Percentiles rank a stretch among this genome's conserved stretches.
Conservation (phyloP, 2,113 vertebrate genomes). For the Okapia johnstoni region DNA sequence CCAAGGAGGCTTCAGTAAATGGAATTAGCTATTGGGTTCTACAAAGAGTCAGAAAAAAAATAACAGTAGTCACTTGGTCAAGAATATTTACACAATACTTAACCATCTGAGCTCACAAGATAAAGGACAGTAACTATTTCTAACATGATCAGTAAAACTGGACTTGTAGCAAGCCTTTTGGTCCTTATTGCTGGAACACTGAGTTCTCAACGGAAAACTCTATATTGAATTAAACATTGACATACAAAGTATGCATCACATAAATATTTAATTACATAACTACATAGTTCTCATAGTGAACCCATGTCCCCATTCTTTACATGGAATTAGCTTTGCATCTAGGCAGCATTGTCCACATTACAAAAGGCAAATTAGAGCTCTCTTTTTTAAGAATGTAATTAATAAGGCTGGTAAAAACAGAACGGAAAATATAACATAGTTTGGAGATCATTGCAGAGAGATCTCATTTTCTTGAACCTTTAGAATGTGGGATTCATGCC, state of each 20-base stretch:
- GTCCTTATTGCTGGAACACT: neutral
- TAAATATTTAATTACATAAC: neutral
- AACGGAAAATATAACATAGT: neutral
- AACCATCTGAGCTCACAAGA: neutral
- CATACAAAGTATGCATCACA: neutral
- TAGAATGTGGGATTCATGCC: neutral
- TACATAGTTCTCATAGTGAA: neutral
- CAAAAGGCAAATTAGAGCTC: neutral
- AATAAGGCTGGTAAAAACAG: neutral
- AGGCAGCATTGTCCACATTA: neutral
- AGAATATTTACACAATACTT: constrained; percentile 32
- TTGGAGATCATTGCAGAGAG: neutral
- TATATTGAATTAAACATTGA: neutral
- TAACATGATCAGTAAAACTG: neutral
- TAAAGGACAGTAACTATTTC: constrained; percentile 18
- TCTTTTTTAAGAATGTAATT: neutral
- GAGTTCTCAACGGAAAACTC: neutral
- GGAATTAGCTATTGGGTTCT: neutral
- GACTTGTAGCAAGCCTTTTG: neutral
- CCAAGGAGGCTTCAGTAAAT: neutral
- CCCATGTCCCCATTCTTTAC: neutral
- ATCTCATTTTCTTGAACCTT: neutral
- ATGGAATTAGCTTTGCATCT: neutral
- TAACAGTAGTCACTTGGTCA: neutral
- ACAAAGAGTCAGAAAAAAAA: constrained; percentile 41